phyloP scores from a whole-genome alignment of 2,888 invertebrate species.

The Scaptodrosophila latifasciaeformis region DNA sequence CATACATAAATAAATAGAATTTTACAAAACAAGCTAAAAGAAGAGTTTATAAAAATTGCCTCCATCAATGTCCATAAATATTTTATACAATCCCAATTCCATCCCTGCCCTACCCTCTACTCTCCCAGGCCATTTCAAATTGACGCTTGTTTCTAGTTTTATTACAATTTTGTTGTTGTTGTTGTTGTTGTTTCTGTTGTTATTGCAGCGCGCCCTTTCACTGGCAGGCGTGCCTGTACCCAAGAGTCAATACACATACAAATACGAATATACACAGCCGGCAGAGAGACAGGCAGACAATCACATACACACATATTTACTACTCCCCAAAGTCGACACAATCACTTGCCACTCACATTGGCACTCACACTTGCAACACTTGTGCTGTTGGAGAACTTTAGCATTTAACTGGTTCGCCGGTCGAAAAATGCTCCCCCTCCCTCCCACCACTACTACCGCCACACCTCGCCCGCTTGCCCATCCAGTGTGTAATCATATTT shows the following conservation, averaged over 20 bases:
- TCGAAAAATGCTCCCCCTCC: no score
- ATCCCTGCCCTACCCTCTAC: slow-evolving; percentile 3
- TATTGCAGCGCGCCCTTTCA: slow-evolving; percentile 36
- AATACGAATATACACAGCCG: slow-evolving; percentile 17
- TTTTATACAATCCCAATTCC: slow-evolving; percentile 30
- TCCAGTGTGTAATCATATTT: slow-evolving; percentile 4
- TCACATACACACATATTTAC: no score
- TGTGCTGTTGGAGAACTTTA: slow-evolving; percentile 13
- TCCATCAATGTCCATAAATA: slow-evolving; percentile 57
- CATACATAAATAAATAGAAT: slow-evolving; percentile 39
- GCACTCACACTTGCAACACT: slow-evolving; percentile 17
- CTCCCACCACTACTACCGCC: no score
- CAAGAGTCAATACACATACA: slow-evolving; percentile 28
- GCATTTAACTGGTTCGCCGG: not conserved
- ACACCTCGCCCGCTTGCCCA: not conserved
- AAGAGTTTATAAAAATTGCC: slow-evolving; percentile 42
- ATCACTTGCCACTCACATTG: slow-evolving; percentile 7
- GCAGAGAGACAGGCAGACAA: no score
- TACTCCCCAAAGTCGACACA: slow-evolving; percentile 26
- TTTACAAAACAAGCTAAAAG: slow-evolving; percentile 22
- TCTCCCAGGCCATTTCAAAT: slow-evolving; percentile 45
- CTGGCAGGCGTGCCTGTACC: slow-evolving; percentile 55
- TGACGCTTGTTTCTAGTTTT: slow-evolving; percentile 63
- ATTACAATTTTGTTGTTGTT: slow-evolving; percentile 51
- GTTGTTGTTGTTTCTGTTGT: slow-evolving; percentile 56